These are phyloP conservation scores for Silurus meridionalis DNA, from an alignment of 2,113 vertebrate genomes.

Conservation along the genomic window DNA sequence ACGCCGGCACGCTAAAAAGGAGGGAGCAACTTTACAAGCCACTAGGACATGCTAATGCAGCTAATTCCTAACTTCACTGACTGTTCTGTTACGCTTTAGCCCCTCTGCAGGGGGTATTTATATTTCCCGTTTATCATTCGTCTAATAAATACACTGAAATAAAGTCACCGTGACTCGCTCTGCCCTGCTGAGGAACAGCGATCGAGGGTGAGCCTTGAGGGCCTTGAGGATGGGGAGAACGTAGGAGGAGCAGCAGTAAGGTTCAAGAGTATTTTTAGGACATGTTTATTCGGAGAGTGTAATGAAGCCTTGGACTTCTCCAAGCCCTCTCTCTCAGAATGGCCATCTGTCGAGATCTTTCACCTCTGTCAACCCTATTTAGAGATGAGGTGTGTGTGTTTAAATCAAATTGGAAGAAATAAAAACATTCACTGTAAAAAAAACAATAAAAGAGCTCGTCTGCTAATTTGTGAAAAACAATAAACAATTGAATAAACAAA, in stretches of 20 bases:
- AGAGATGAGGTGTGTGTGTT: not conserved
- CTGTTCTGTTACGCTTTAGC: not conserved
- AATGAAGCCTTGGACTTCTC: conserved; percentile 71
- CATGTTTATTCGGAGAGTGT: conserved; percentile 75
- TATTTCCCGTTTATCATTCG: not conserved
- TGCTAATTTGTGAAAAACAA: not conserved
- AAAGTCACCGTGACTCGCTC: not conserved
- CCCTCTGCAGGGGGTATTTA: not conserved
- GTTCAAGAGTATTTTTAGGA: conserved; percentile 72
- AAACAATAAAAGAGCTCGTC: not conserved
- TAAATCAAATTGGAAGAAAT: not conserved
- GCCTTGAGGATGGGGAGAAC: conserved; percentile 24
- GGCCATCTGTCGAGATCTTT: conserved; percentile 60
- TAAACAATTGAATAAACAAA: not conserved
- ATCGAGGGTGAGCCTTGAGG: not conserved
- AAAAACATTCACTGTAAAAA: not conserved
- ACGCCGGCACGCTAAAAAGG: not conserved
- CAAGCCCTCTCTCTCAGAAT: conserved; percentile 54
- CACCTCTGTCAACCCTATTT: conserved; percentile 48
- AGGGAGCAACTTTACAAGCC: not conserved
- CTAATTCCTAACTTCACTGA: conserved; percentile 3
- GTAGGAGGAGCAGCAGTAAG: conserved; percentile 34
- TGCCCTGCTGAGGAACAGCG: not conserved
- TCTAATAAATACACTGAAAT: not conserved
- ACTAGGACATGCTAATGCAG: not conserved